phyloP scores from a whole-genome alignment of 2,113 vertebrate genomes.

The Burhinus oedicnemus region DNA sequence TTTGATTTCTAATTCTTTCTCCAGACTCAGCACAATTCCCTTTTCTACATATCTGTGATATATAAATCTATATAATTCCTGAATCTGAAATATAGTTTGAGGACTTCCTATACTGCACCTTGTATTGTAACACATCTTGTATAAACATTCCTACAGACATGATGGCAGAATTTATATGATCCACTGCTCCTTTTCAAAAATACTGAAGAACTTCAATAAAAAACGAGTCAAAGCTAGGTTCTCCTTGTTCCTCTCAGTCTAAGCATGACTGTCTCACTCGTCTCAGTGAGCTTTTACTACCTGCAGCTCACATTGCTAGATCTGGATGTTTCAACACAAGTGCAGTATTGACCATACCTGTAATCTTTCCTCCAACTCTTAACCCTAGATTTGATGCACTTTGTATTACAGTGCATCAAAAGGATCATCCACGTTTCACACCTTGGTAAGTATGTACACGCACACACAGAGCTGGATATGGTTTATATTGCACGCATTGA shows the following conservation, averaged over 20 bases:
- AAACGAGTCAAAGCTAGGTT: background rate
- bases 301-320: background rate
- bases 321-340: background rate
- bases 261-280: background rate
- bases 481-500: background rate
- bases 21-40: background rate
- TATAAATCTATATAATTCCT: background rate
- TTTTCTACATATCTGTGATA: background rate
- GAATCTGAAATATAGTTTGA: background rate
- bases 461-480: fast-evolving
- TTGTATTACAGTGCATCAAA: background rate
- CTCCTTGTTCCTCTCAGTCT: background rate
- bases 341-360: background rate
- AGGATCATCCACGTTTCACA: background rate
- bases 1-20: background rate
- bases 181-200: background rate
- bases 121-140: background rate
- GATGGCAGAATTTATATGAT: background rate
- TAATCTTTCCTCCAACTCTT: background rate
- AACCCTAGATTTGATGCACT: background rate
- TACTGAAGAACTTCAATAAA: background rate
- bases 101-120: background rate
- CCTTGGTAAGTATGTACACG: background rate
- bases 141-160: background rate
- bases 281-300: background rate